Base-by-base conservation (phyloP, 2,888 invertebrate genomes). In the Allacma fusca region DNA sequence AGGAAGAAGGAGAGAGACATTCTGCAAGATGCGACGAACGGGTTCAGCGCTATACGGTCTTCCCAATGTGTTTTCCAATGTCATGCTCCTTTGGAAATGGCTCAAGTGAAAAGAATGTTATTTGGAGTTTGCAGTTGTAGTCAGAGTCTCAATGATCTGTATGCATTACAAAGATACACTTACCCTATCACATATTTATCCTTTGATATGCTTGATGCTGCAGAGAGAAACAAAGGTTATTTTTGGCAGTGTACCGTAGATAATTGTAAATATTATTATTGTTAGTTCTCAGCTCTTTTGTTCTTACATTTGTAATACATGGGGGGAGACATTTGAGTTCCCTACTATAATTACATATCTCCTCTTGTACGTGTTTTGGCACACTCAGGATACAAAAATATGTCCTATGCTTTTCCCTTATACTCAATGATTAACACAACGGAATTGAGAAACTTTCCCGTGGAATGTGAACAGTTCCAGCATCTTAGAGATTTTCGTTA, bases 171-270 rank as follows among this genome's bases (percentile, higher is more conserved):
- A 12, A 28, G 29, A 23, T 50, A 50, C 50, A 50, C 50, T 50
- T 50, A 9, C 50, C 19, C 50, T 16, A n/a, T 50, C 16, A 5
- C 16, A 12, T 40, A 43, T 68, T 21, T 21, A 65, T 28, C 16
- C 1, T 24, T 65, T 28, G 2, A n/a, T 71, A 1, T 71, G 29
- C 57, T 29, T 71, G 5, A 28, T 29, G 26, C 69, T 68, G 74
- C 59, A 78, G 74, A 78, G 74, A 74, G 77, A 78, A 74, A 76
- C 71, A 68, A 71, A 65, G 26, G 19, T 78, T 74, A 69, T 70
- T 78, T 65, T 78, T 78, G 70, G 64, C 75, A 69, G 43, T 67
- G 65, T n/a, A 16, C 57, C 67, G 34, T 9, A 4, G 5, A 7
- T 50, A 50, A 5, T 50, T 50, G 4, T 50, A 50, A 4, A 34